A percentile compares a stretch with the other conserved stretches of the same genome.
Evolutionary conservation across 2,113 vertebrate species (phyloP).

Genomic region (Meriones unguiculatus): DNA sequence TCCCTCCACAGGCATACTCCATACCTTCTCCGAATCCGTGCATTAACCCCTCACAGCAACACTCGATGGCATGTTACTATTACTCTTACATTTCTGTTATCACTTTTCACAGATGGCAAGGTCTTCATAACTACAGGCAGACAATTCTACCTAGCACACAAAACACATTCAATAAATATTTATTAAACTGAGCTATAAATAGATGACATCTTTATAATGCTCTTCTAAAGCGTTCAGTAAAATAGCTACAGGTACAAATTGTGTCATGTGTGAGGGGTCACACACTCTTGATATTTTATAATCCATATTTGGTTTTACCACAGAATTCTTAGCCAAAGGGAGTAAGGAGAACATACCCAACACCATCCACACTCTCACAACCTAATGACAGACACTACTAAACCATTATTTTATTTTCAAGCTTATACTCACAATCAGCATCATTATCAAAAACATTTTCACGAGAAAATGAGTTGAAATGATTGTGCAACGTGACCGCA

Average conservation of each 20-base stretch:
- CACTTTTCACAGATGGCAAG: constrained; percentile 3
- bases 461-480: neutral
- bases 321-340: neutral
- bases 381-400: neutral
- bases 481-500: too few relatives aligned
- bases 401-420: constrained; percentile 20
- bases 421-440: neutral
- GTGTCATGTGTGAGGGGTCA: neutral
- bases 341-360: neutral
- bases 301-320: neutral
- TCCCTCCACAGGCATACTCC: neutral
- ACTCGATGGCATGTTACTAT: neutral
- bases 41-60: neutral
- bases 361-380: neutral
- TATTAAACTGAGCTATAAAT: constrained; percentile 31
- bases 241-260: neutral
- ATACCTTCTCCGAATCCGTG: neutral
- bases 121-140: neutral
- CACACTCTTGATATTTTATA: neutral
- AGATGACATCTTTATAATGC: constrained; percentile 11
- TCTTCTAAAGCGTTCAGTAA: constrained; percentile 6
- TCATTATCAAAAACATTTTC: neutral
- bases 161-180: constrained; percentile 45
- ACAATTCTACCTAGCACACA: neutral
- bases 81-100: neutral